Evolutionary conservation across 2,888 invertebrate species (phyloP).

Genomic region (Phytoseiulus persimilis): DNA sequence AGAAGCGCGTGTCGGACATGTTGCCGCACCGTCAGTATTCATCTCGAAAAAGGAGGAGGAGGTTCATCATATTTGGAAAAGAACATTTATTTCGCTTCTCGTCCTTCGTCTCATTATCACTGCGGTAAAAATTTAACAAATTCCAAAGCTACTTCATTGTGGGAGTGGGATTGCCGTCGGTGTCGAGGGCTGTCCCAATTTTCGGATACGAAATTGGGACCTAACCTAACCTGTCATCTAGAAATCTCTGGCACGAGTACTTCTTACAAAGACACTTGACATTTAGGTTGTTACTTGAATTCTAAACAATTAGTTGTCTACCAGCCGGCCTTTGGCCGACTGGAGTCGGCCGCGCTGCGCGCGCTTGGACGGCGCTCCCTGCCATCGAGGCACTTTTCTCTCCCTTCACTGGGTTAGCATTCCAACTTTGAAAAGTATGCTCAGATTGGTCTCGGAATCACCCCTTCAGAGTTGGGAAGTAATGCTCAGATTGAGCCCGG

Average conservation of each 20-base stretch:
- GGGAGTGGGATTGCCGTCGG: background rate
- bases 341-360: too few species aligned
- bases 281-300: background rate
- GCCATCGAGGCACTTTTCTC: too few species aligned
- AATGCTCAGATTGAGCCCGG: too few species aligned
- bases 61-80: constrained; percentile 23
- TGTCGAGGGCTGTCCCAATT: background rate
- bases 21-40: too few species aligned
- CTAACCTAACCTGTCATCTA: background rate
- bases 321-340: background rate
- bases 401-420: too few species aligned
- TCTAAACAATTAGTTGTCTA: background rate
- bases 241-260: background rate
- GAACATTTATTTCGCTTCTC: constrained; percentile 23
- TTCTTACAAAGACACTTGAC: background rate
- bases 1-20: too few species aligned
- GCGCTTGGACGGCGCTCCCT: too few species aligned
- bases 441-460: too few species aligned
- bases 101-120: constrained; percentile 6
- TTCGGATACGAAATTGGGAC: background rate
- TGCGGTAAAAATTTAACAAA: constrained; percentile 39
- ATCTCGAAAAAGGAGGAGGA: too few species aligned
- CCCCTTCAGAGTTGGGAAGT: too few species aligned
- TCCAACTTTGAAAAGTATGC: too few species aligned
- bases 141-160: constrained; percentile 31